phyloP scores from a whole-genome alignment of 2,113 vertebrate genomes.

The Trachemys scripta region DNA sequence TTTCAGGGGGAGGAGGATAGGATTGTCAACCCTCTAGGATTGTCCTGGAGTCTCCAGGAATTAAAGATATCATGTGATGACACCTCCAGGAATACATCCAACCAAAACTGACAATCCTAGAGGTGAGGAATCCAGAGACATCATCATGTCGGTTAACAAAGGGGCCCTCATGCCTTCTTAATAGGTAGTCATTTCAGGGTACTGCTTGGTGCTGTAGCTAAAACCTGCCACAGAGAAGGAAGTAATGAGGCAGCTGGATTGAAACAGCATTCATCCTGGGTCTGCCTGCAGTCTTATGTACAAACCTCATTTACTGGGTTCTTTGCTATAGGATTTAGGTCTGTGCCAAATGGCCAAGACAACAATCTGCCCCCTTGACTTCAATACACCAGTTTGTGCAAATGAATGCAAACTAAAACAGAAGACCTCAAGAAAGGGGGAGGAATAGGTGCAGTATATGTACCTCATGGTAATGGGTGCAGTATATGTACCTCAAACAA shows the following conservation, averaged over 20 bases:
- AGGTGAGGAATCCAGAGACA: neutral
- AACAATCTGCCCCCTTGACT: neutral
- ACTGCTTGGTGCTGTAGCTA: neutral
- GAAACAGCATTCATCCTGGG: neutral
- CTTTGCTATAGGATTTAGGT: neutral
- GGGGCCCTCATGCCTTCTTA: conserved; percentile 46
- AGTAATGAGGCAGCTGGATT: neutral
- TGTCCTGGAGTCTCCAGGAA: too few species aligned
- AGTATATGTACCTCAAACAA: neutral
- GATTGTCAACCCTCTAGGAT: too few species aligned
- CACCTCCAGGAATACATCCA: too few species aligned
- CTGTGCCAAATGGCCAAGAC: neutral
- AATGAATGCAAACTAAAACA: neutral
- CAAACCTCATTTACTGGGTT: neutral
- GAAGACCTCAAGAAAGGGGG: neutral
- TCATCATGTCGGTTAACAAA: neutral
- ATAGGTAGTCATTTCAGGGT: neutral
- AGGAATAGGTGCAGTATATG: neutral
- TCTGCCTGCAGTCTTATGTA: neutral
- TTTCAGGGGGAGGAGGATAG: neutral
- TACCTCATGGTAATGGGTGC: too few species aligned
- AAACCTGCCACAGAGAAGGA: neutral
- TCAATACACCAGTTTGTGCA: neutral
- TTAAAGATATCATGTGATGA: too few species aligned
- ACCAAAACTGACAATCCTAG: too few species aligned